Base-by-base conservation (phyloP, 2,113 vertebrate genomes). In the Eulacestoma nigropectus region DNA sequence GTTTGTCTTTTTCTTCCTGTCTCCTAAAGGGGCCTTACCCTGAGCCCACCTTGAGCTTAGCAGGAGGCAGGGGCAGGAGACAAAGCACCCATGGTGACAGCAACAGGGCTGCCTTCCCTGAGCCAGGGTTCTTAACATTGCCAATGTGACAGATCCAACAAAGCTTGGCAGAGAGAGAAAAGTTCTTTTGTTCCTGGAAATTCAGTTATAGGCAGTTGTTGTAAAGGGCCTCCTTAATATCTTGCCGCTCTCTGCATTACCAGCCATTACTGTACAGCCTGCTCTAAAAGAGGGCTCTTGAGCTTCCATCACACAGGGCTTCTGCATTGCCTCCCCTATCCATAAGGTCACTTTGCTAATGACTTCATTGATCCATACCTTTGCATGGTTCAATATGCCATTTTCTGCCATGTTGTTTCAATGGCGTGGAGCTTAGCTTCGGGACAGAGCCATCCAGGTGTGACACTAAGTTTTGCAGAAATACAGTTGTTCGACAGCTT, bases 311-410 rank as follows among this genome's bases (percentile, higher is more conserved):
- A 2, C 32, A 46, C 19, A 1, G 60, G 35, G 20, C 35, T 25
- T 55, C 65, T 49, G 21, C 12, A 13, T 70, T 72, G 53, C 68
- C 35, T 69, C 39, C 39, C n/a, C 35, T 17, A n/a, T 17, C 88
- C 59, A 17, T 82, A 91, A 90, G 76, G 89, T 70, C 57, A 60
- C 84, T 87, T 73, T 62, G 56, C 39, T 89, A 89, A 96, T 75
- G 42, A 67, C 76, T 76, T 73, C 86, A 91, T 88, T 75, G 90
- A 94, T 92, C 64, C 37, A 49, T 65, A 53, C 47, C 69, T 79
- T 88, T 69, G 90, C 3, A 3, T 41, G 16, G 41, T 60, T 90
- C 47, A 33, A 69, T 78, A 57, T 41, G 50, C 68, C 42, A 5
- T 86, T 90, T 93, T 95, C 86, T 89, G 53, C 44, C 37, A 23